Evolutionary conservation across 2,888 invertebrate genomes (phyloP), one percentile per base, ranked within the genome.

Genomic region (Xestoiulus laeticollis): DNA sequence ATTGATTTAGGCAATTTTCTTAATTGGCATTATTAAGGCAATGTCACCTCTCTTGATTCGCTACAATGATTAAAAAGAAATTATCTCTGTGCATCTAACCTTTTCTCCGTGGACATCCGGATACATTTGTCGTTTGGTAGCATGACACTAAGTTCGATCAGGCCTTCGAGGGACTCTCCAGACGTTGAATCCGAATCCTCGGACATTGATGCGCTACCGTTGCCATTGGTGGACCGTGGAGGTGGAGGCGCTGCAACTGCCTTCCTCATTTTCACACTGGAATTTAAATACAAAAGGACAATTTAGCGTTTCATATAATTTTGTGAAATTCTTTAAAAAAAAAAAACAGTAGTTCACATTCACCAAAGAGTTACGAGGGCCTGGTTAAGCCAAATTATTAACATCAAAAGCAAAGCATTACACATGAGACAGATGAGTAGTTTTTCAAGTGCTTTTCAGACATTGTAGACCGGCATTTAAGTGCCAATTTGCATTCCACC

Each of bases 61-160:
- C 59, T n/a, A n/a, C 19, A 59, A 59, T 59, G n/a, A 59, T 5
- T n/a, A 19, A 48, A n/a, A 59, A 48, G 5, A 48, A 48, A 48
- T 48, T 16, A 48, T 14, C 19, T 26, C 26, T 8, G 26, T 1
- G 68, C 19, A 26, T 12, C 26, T 26, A n/a, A 68, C 87, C 87
- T 87, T 91, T 94, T 91, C 91, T 94, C 93, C 85, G 94, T 94
- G 89, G 93, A 92, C 93, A 94, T 94, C 90, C 93, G 93, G 89
- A 94, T 93, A 68, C 92, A 90, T 84, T 91, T 91, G 89, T 93
- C 93, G 89, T 92, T 92, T 33, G 95, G 95, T 89, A 95, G 93
- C 90, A 94, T 93, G 89, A 95, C 94, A 89, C 93, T 93, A 89
- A 95, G 93, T 91, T 95, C 94, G 95, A 95, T 95, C 91, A 94